These are phyloP conservation scores for Amblyraja radiata DNA, from an alignment of 2,797 vertebrate genomes.

Conservation along the genomic window DNA sequence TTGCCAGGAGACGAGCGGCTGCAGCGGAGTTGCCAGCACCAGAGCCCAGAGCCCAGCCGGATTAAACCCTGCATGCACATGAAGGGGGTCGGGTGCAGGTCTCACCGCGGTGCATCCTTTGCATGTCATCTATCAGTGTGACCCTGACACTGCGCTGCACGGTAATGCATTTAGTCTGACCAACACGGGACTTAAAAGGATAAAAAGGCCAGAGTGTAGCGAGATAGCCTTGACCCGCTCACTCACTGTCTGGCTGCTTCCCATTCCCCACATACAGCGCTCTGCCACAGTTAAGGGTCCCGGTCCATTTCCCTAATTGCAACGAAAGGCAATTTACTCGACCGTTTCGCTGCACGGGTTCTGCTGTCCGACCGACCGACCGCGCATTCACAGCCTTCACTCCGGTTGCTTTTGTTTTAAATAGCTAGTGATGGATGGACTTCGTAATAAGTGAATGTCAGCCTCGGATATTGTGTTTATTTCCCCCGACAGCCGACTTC, in stretches of 20 bases:
- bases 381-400: no score
- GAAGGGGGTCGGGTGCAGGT: background rate
- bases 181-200: background rate
- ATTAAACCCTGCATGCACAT: background rate
- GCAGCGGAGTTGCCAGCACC: background rate
- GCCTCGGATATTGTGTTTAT: background rate
- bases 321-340: background rate
- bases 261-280: background rate
- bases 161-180: background rate
- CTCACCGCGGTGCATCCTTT: background rate
- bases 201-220: background rate
- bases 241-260: background rate
- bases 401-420: no score
- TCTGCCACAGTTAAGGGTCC: background rate
- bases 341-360: no score
- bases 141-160: background rate
- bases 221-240: background rate
- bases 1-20: constrained; percentile 5
- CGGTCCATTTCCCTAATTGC: background rate
- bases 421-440: no score
- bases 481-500: no score
- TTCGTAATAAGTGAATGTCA: no score
- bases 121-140: background rate
- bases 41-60: background rate
- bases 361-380: no score